Percentiles rank a stretch among this genome's conserved stretches.
Evolutionary conservation across 2,888 invertebrate species (phyloP).

Genomic region (Sialis lutaria): DNA sequence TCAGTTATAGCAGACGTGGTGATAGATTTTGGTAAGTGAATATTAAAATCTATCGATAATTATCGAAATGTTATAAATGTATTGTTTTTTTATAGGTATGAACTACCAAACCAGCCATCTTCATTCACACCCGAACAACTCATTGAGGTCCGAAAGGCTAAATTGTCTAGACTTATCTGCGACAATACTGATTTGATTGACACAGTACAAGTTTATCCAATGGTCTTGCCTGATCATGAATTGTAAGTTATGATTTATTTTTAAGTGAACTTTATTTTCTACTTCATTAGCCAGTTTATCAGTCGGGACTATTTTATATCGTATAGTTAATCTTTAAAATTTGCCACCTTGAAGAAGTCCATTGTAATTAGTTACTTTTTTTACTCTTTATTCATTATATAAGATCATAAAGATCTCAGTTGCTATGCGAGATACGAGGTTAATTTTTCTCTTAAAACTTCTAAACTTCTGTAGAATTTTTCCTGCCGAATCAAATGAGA

Average conservation of each 20-base stretch:
- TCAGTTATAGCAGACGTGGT: conserved; percentile 72
- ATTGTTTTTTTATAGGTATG: conserved; percentile 39
- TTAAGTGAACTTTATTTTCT: background rate
- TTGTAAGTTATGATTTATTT: conserved; percentile 45
- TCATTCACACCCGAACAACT: conserved; percentile 79
- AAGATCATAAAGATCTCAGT: no score
- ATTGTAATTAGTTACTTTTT: no score
- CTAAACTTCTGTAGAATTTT: no score
- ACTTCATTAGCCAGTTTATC: no score
- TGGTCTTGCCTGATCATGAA: conserved; percentile 85
- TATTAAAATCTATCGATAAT: background rate
- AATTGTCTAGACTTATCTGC: conserved; percentile 69
- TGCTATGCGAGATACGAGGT: no score
- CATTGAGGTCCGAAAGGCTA: conserved; percentile 62
- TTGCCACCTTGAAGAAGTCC: no score
- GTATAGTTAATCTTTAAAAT: no score
- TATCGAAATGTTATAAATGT: no score
- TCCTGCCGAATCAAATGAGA: no score
- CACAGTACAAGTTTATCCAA: conserved; percentile 77
- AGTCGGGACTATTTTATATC: no score
- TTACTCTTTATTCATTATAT: no score
- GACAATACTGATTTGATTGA: conserved; percentile 87
- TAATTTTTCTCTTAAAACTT: no score
- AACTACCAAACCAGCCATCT: conserved; percentile 78
- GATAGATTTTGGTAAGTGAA: conserved; percentile 70